Percentiles rank a stretch among this genome's conserved stretches.
Evolutionary conservation across 2,888 invertebrate genomes (phyloP).

Genomic region (Zygogramma bicolorata): DNA sequence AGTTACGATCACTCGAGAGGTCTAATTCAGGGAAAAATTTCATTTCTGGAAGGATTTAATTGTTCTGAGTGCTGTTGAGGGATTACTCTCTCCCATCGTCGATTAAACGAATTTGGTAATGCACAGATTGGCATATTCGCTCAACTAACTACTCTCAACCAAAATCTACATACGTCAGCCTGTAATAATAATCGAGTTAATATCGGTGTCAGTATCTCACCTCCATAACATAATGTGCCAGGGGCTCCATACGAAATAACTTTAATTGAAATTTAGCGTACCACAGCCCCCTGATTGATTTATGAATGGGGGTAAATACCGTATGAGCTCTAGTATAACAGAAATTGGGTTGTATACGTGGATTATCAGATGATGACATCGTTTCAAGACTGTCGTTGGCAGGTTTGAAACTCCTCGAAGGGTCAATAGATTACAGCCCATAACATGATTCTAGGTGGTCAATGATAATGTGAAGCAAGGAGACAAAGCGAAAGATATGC

Average conservation of each 20-base stretch:
- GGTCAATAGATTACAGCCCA: no score
- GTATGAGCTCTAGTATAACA: neutral
- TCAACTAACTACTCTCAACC: neutral
- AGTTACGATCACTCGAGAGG: neutral
- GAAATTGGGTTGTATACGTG: neutral
- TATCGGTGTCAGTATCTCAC: neutral
- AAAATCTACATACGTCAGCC: neutral
- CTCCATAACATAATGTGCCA: neutral
- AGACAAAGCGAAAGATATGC: no score
- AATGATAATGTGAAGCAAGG: no score
- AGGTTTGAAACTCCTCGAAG: no score
- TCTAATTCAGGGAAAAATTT: neutral
- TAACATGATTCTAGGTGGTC: no score
- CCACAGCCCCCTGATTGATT: neutral
- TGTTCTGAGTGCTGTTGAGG: neutral
- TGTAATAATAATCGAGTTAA: neutral
- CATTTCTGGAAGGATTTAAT: neutral
- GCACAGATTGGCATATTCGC: no score
- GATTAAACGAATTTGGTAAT: no score
- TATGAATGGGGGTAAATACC: neutral
- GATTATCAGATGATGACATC: neutral
- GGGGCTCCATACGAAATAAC: neutral
- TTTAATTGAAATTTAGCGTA: neutral
- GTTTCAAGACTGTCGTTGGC: neutral
- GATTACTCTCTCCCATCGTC: neutral